Evolutionary conservation across 2,888 invertebrate species (phyloP).

Genomic region (Barypeithes pellucidus): DNA sequence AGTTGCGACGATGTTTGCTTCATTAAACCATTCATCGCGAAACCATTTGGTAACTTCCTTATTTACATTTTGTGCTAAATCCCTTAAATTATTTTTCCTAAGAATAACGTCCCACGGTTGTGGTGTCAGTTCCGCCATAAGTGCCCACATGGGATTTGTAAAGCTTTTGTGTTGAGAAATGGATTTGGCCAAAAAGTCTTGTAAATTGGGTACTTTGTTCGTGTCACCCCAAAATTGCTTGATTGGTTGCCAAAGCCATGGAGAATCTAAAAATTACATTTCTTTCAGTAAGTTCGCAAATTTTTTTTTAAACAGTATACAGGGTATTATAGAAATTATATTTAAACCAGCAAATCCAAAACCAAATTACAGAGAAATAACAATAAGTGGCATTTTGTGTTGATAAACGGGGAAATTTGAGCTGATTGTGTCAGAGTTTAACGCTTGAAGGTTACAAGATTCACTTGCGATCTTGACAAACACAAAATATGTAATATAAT

Average conservation of each 20-base stretch:
- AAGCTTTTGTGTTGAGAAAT: conserved; percentile 70
- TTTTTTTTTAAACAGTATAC: no score
- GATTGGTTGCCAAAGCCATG: conserved; percentile 75
- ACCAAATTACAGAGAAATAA: no score
- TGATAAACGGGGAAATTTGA: no score
- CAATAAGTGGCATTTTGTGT: no score
- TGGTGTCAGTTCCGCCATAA: conserved; percentile 85
- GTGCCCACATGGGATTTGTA: conserved; percentile 74
- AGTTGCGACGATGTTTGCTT: conserved; percentile 81
- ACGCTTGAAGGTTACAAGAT: no score
- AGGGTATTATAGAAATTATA: no score
- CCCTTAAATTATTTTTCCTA: conserved; percentile 76
- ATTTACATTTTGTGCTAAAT: conserved; percentile 80
- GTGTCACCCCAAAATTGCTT: conserved; percentile 81
- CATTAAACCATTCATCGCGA: conserved; percentile 77
- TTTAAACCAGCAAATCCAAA: no score
- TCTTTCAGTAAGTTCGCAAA: no score
- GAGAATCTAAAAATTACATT: conserved; percentile 66
- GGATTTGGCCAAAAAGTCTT: conserved; percentile 70
- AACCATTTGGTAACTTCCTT: conserved; percentile 81
- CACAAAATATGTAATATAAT: no score
- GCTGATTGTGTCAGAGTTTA: no score
- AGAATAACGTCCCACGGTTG: conserved; percentile 77
- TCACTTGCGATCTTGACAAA: no score
- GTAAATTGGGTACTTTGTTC: conserved; percentile 72